These are phyloP conservation scores for Poecilia velifera DNA, from an alignment of 2,797 vertebrate species.

Conservation along the genomic window DNA sequence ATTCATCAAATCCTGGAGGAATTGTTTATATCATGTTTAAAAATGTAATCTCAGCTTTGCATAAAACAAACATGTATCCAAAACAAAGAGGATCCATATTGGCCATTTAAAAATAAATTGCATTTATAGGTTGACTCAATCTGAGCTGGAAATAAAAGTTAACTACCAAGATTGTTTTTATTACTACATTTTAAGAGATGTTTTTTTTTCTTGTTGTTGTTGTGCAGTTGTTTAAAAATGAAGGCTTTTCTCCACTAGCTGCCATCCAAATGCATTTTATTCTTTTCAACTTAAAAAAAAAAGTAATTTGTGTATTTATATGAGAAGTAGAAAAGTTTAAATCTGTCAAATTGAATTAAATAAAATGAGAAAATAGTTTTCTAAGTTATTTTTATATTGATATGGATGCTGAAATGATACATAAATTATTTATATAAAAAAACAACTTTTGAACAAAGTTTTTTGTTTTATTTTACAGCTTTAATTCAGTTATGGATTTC, in stretches of 20 bases:
- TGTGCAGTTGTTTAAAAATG: not conserved
- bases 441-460: not conserved
- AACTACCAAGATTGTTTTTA: not conserved
- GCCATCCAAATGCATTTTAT: too few species aligned
- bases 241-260: too few species aligned
- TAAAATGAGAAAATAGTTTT: not conserved
- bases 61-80: not conserved
- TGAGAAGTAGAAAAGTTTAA: not conserved
- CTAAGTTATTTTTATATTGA: not conserved
- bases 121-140: not conserved
- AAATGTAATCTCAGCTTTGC: not conserved
- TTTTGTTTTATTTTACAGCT: not conserved
- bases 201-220: not conserved
- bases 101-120: not conserved
- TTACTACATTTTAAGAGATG: not conserved
- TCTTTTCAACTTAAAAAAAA: not conserved
- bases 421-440: not conserved
- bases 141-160: not conserved
- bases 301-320: not conserved
- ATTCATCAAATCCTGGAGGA: not conserved
- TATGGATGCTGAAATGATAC: too few species aligned
- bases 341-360: not conserved
- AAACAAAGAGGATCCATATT: not conserved
- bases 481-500: not conserved
- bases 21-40: not conserved